Evolutionary conservation across 2,888 invertebrate genomes (phyloP), one percentile per base, ranked within the genome.

Genomic region (Dolichopus griseipennis): DNA sequence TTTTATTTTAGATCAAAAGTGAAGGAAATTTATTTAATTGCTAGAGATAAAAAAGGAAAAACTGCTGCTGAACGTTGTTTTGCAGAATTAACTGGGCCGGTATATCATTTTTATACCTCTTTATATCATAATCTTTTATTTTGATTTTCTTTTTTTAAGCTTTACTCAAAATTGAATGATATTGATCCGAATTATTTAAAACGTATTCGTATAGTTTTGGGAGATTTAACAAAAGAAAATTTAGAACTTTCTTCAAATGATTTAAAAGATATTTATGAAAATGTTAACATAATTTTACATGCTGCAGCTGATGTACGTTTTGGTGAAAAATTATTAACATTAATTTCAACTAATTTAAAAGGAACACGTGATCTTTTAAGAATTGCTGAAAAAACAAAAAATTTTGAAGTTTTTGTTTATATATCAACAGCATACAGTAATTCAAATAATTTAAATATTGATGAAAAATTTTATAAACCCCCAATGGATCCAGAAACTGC

Each of bases 351-450:
- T 5, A 76, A 76, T 66, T 66, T 76, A n/a, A 72, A 75, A 20
- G 75, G 75, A 27, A 75, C 75, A 6, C 71, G 73, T 9, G 75
- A 76, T 67, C 63, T 76, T 18, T 70, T 75, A 1, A 68, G 69
- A 18, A 64, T 76, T 4, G 67, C 73, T 1, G 66, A 70, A 20
- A 68, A 69, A 41, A 75, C 74, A 65, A 73, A 72, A 37, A 72
- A 73, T n/a, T 68, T 73, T 10, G 64, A 73, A 69, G 72, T 72
- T 7, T 73, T 76, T 66, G 65, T 72, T 21, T 75, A 76, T 63
- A 74, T 76, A 66, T 76, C 76, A 7, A 76, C 76, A 0, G 76
- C 75, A 2, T 76, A 71, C 62, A 75, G 75, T 61, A 69, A 75
- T 63, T 72, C 73, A 66, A 65, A 66, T 21, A 67, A 68, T 2